Evolutionary conservation across 1,140 invertebrate genomes (phyloP).

Genomic region (Oscheius sp.): DNA sequence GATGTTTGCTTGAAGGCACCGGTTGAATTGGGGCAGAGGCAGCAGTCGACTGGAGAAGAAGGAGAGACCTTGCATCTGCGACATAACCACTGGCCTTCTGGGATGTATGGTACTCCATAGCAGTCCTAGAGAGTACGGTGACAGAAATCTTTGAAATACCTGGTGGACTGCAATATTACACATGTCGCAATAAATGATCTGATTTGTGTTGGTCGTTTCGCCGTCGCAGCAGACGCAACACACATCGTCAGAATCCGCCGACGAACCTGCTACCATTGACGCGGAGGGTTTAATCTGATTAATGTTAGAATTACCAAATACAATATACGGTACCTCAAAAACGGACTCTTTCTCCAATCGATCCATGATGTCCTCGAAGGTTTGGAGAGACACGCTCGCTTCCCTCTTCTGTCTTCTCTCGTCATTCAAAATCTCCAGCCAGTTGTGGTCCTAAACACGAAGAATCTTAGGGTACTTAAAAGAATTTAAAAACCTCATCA

Average conservation of each 20-base stretch:
- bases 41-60: constrained; percentile 88
- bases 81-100: constrained; percentile 97
- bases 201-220: constrained; percentile 92
- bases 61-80: constrained; percentile 88
- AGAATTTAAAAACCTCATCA: constrained; percentile 11
- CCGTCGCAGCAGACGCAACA: constrained; percentile 87
- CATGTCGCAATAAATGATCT: constrained; percentile 97
- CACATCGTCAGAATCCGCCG: constrained; percentile 65
- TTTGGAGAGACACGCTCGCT: not conserved
- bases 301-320: not conserved
- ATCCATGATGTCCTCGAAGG: constrained; percentile 18
- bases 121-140: constrained; percentile 71
- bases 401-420: not conserved
- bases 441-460: constrained; percentile 7
- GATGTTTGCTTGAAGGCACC: constrained; percentile 98
- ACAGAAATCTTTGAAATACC: constrained; percentile 44
- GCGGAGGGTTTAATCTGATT: not conserved
- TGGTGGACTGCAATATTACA: constrained; percentile 98
- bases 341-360: constrained; percentile 15
- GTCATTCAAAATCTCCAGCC: not conserved
- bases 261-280: not conserved
- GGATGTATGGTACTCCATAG: constrained; percentile 97
- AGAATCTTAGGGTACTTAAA: not conserved
- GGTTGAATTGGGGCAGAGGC: constrained; percentile 91
- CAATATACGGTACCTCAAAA: not conserved